phyloP scores from a whole-genome alignment of 2,797 vertebrate species.

The Hypotaenidia okinawae region DNA sequence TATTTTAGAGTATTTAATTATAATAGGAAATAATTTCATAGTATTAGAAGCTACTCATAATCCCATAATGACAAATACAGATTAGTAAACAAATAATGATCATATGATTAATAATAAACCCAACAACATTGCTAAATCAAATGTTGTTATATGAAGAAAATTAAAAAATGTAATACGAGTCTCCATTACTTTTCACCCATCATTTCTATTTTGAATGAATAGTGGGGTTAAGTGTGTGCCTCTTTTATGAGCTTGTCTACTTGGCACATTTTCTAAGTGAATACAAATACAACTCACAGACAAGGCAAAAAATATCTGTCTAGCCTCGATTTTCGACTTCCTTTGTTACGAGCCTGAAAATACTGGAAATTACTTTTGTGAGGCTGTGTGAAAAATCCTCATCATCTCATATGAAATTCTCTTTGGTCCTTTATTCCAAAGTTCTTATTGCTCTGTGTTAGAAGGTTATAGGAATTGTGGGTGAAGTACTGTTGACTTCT shows the following conservation, averaged over 20 bases:
- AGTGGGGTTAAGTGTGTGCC: neutral
- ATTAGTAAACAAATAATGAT: neutral
- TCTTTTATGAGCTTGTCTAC: neutral
- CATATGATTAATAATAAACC: neutral
- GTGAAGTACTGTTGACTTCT: neutral
- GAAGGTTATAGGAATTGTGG: neutral
- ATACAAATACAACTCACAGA: neutral
- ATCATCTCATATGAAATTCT: neutral
- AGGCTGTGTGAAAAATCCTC: neutral
- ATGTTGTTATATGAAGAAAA: neutral
- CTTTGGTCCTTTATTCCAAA: neutral
- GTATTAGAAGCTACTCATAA: neutral
- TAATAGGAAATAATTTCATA: neutral
- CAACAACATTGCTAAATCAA: neutral
- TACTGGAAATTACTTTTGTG: neutral
- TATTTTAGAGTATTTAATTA: neutral
- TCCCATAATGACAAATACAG: neutral
- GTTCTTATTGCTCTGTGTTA: neutral
- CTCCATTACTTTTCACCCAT: neutral
- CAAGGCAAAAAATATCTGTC: neutral
- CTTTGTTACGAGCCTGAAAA: neutral
- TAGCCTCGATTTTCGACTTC: neutral
- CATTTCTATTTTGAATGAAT: neutral
- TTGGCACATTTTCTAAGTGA: neutral
- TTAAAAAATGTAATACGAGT: neutral